Evolutionary conservation across 1,140 invertebrate genomes (phyloP).

Genomic region (Ceratosolen solmsi): DNA sequence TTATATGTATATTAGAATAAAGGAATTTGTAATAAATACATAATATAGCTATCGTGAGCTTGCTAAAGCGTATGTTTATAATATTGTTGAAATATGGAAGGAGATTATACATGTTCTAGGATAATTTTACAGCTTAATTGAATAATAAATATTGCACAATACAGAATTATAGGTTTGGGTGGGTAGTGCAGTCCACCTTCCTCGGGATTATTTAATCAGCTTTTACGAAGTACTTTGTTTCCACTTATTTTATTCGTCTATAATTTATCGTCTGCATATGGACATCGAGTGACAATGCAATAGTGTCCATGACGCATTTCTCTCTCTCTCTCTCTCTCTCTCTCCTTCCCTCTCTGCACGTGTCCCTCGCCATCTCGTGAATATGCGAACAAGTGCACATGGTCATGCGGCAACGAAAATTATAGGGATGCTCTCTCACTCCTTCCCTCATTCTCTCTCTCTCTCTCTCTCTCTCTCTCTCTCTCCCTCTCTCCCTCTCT

Average conservation of each 20-base stretch:
- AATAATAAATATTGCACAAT: not conserved
- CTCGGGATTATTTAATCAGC: not conserved
- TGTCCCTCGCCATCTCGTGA: not conserved
- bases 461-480: no score
- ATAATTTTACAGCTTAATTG: not conserved
- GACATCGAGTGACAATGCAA: not conserved
- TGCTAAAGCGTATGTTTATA: not conserved
- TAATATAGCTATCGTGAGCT: no score
- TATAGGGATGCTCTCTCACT: conserved; percentile 30
- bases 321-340: not conserved
- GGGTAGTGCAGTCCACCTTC: not conserved
- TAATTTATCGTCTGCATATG: not conserved
- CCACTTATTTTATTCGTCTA: not conserved
- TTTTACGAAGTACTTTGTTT: conserved; percentile 9
- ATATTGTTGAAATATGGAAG: not conserved
- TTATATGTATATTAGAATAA: no score
- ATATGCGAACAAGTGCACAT: conserved; percentile 38
- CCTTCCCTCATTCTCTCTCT: not conserved
- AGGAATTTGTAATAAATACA: no score
- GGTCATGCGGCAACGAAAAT: conserved; percentile 38
- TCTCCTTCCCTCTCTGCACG: not conserved
- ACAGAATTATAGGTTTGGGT: not conserved
- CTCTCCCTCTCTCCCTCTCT: no score
- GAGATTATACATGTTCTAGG: not conserved
- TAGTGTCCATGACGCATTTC: not conserved